A percentile compares a stretch with the other conserved stretches of the same genome.
These are phyloP conservation scores for Phasia obesa DNA, from an alignment of 2,888 invertebrate genomes.

Conservation along the genomic window DNA sequence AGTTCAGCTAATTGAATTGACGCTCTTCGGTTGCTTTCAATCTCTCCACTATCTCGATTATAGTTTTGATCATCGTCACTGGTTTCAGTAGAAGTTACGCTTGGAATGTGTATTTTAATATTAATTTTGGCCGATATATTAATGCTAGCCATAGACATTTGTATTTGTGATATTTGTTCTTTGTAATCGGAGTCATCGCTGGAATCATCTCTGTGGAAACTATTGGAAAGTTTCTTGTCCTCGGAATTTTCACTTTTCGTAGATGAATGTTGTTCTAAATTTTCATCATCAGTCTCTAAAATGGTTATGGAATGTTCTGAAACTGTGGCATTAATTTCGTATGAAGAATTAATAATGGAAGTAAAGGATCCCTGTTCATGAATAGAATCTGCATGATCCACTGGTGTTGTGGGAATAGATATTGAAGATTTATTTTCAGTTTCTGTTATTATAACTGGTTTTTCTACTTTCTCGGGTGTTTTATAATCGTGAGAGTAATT, in stretches of 20 bases:
- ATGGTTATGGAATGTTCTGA: slow-evolving; percentile 78
- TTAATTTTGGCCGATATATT: slow-evolving; percentile 82
- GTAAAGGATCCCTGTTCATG: not conserved
- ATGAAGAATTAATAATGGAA: slow-evolving; percentile 28
- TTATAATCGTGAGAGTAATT: slow-evolving; percentile 8
- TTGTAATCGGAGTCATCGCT: slow-evolving; percentile 31
- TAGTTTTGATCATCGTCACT: slow-evolving; percentile 55
- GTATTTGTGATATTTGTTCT: slow-evolving; percentile 71
- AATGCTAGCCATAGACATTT: slow-evolving; percentile 76
- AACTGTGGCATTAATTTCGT: slow-evolving; percentile 14
- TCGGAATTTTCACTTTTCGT: not conserved
- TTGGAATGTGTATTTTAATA: slow-evolving; percentile 80
- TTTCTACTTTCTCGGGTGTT: slow-evolving; percentile 11
- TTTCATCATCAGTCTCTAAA: slow-evolving; percentile 78
- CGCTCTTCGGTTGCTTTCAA: not conserved
- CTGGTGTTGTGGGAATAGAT: slow-evolving; percentile 25
- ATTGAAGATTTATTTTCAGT: not conserved
- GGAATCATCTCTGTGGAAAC: slow-evolving; percentile 45
- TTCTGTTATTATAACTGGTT: not conserved
- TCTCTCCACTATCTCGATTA: not conserved
- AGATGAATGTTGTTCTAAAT: not conserved
- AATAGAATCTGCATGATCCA: not conserved
- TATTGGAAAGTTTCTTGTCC: slow-evolving; percentile 60
- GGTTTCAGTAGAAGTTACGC: slow-evolving; percentile 69
- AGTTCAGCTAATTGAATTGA: not conserved